Conservation (phyloP, 2,888 invertebrate species). For the Troides oblongomaculatus region DNA sequence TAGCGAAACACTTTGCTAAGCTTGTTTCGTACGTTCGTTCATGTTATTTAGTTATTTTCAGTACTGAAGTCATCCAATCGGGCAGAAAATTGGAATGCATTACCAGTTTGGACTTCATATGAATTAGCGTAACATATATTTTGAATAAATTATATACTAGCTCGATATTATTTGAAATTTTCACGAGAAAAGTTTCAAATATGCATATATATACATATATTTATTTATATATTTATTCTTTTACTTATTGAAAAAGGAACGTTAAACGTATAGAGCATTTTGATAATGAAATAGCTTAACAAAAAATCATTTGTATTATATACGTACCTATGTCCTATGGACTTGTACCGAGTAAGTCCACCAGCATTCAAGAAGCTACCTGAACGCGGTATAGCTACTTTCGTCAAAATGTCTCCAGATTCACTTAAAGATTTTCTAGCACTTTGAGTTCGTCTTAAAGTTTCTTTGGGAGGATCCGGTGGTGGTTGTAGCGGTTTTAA, state of each 20-base stretch:
- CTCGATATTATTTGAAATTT: no score
- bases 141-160: no score
- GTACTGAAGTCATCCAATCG: slow-evolving; percentile 45
- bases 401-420: slow-evolving; percentile 90
- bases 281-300: not conserved
- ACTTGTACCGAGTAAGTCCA: slow-evolving; percentile 87
- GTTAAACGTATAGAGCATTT: no score
- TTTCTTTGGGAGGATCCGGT: slow-evolving; percentile 57
- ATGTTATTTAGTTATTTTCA: slow-evolving; percentile 54
- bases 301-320: not conserved
- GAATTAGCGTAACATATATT: not conserved
- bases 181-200: no score
- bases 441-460: slow-evolving; percentile 71
- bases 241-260: no score
- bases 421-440: slow-evolving; percentile 75
- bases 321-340: slow-evolving; percentile 83
- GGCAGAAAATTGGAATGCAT: slow-evolving; percentile 41
- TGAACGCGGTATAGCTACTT: slow-evolving; percentile 91
- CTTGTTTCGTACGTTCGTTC: slow-evolving; percentile 52
- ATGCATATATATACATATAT: no score
- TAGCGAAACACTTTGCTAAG: slow-evolving; percentile 63
- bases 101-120: not conserved
- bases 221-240: no score
- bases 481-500: slow-evolving; percentile 58
- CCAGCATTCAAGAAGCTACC: slow-evolving; percentile 92